Evolutionary conservation across 1,140 invertebrate species (phyloP), one percentile per base, ranked within the genome.

Genomic region (Conus betulinus): DNA sequence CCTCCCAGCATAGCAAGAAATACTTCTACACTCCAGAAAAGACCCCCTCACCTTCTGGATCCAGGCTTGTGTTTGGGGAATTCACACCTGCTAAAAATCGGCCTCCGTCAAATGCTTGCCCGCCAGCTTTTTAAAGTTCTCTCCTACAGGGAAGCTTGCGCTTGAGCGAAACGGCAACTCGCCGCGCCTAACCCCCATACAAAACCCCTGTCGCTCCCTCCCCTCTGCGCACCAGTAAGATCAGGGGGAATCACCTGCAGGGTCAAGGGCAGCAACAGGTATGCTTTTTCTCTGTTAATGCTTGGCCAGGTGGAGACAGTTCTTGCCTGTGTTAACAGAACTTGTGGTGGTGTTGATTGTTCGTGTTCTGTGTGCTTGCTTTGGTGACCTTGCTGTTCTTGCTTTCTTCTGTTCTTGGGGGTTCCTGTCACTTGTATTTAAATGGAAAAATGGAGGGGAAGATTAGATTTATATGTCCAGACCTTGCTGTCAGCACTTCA

Each of bases 21-120:
- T 90, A 88, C 78, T 86, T 88, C 89, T 90, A 84, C 84, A 90
- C 88, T 15, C 89, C 89, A 51, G 87, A 90, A 78, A 88, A 88
- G 84, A 84, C 89, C 39, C 88, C 87, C 13, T 90, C 89, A 60
- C 89, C 89, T 25, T 88, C 87, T 15, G 87, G 85, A 51, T 83
- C 87, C 84, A 85, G 89, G 71, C 78, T 88, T 63, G 11, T 78
- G 71, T 79, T 85, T 27, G 89, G 89, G 25, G 87, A 90, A 76
- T 90, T 90, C 74, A 90, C 87, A 15, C 89, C 89, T 27, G 85
- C 85, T 87, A 87, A 87, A 87, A 87, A 78, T 87, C 85, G 39
- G 85, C 85, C 85, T 87, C 85, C 51, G 53, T 87, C 71, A 87
- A 87, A 87, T 87, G 85, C 85, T 87, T 87, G 60, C 85, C 85